These are phyloP conservation scores for Uromys caudimaculatus DNA, from an alignment of 2,797 vertebrate species.

Conservation along the genomic window DNA sequence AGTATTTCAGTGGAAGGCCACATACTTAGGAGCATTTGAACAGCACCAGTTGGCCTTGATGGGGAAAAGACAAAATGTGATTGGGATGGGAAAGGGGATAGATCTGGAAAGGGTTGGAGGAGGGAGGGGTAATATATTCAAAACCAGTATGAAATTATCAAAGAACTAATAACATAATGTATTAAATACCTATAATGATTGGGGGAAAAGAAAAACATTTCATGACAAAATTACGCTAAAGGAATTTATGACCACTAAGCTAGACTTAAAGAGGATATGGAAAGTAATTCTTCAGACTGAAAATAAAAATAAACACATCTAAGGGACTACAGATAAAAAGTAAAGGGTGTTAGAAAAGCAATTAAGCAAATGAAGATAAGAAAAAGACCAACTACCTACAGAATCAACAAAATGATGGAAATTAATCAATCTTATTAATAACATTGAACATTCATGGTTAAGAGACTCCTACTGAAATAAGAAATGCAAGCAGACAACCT, in stretches of 20 bases:
- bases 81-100: not conserved
- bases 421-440: not conserved
- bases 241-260: not conserved
- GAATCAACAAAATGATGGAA: not conserved
- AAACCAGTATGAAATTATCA: not conserved
- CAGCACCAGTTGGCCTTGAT: not conserved
- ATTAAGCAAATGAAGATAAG: not conserved
- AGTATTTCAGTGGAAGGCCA: not conserved
- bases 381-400: not conserved
- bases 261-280: not conserved
- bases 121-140: not conserved
- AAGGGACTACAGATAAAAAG: not conserved
- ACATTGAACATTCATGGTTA: not conserved
- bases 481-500: not conserved
- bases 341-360: not conserved
- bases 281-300: not conserved
- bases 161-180: not conserved
- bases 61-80: not conserved
- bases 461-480: not conserved
- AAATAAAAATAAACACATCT: not conserved
- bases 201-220: not conserved
- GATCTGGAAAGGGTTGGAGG: not conserved
- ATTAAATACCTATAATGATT: not conserved
- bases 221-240: not conserved
- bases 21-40: not conserved